Percentiles rank a stretch among this genome's conserved stretches.
Evolutionary conservation across 2,888 invertebrate genomes (phyloP).

Genomic region (Drosophila prostipennis): DNA sequence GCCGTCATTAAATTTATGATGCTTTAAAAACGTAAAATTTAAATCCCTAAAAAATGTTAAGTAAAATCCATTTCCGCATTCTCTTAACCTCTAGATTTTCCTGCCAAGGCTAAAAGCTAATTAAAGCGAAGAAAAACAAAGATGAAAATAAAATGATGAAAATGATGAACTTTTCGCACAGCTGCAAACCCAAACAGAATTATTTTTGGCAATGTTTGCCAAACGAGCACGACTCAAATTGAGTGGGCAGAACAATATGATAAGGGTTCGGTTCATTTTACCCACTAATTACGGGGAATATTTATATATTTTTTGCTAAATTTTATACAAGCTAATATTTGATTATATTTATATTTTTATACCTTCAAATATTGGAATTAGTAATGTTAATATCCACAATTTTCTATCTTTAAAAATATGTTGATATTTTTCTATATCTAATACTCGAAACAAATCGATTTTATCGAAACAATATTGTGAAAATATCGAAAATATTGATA

Average conservation of each 20-base stretch:
- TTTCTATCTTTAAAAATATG: too few species aligned
- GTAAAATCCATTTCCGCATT: background rate
- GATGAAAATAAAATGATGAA: conserved; percentile 5
- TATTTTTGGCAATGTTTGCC: conserved; percentile 31
- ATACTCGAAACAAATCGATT: too few species aligned
- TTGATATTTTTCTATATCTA: too few species aligned
- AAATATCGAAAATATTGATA: too few species aligned
- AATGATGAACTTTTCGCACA: conserved; percentile 21
- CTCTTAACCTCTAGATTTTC: too few species aligned
- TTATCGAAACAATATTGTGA: too few species aligned
- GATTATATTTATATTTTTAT: too few species aligned
- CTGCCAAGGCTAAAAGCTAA: too few species aligned
- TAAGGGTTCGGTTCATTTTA: background rate
- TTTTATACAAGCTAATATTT: too few species aligned
- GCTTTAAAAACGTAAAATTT: background rate
- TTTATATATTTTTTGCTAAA: background rate
- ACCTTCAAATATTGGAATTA: too few species aligned
- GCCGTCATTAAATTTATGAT: background rate
- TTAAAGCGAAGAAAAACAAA: conserved; percentile 32
- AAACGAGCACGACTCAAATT: conserved; percentile 6
- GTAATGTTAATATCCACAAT: too few species aligned
- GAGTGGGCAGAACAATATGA: background rate
- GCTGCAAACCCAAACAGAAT: conserved; percentile 24
- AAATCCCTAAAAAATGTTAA: background rate
- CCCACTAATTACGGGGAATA: background rate